Percentiles rank a stretch among this genome's conserved stretches.
Conservation (phyloP, 2,113 vertebrate species). For the Copsychus sechellarum region DNA sequence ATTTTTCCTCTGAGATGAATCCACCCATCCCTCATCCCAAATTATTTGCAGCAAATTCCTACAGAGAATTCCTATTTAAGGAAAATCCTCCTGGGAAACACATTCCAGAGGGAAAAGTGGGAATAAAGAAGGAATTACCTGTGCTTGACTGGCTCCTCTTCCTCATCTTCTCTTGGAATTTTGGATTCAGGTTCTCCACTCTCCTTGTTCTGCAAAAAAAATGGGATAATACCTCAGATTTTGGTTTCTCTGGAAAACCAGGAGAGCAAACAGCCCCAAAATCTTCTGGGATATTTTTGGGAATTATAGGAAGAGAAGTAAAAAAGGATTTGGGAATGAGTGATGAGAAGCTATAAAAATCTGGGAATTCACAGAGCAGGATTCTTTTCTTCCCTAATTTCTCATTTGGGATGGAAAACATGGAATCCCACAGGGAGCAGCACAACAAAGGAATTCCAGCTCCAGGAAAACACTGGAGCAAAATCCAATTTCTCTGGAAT, state of each 20-base stretch:
- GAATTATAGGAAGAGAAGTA: fast-evolving
- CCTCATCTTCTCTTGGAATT: slow-evolving; percentile 71
- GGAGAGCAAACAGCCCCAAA: neutral
- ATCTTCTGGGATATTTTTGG: neutral
- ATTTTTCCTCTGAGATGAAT: neutral
- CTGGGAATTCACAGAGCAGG: fast-evolving
- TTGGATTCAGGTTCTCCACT: slow-evolving; percentile 78
- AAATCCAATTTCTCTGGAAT: neutral
- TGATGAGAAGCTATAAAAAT: neutral
- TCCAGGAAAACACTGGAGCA: fast-evolving
- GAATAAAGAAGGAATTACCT: slow-evolving; percentile 67
- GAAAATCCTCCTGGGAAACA: neutral
- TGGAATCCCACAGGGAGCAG: neutral
- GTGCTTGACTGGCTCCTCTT: slow-evolving; percentile 74
- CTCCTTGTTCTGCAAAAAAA: slow-evolving; percentile 71
- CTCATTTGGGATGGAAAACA: fast-evolving
- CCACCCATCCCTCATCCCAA: neutral
- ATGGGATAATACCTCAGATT: neutral
- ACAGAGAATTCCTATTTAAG: fast-evolving
- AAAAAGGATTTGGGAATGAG: neutral
- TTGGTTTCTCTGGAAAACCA: neutral
- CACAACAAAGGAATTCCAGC: neutral
- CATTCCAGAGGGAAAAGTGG: neutral
- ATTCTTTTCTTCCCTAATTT: neutral
- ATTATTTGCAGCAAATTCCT: neutral